A percentile compares a stretch with the other conserved stretches of the same genome.
Conservation (phyloP, 2,888 invertebrate species). For the Himalopsyche japonica region DNA sequence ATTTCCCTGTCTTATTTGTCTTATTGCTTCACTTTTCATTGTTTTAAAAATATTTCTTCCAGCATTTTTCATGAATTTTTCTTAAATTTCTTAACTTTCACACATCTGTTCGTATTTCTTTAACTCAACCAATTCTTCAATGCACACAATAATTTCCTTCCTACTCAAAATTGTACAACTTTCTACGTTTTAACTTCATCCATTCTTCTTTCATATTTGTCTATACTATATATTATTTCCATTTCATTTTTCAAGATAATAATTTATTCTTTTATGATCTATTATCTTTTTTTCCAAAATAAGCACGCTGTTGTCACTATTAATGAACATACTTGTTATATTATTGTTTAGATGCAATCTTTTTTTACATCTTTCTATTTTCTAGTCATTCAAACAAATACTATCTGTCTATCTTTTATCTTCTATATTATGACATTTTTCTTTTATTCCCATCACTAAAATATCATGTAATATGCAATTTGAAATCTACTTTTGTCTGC, state of each 20-base stretch:
- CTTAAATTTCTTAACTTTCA: too few relatives aligned
- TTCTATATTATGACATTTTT: background rate
- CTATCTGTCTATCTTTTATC: background rate
- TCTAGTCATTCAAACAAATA: constrained; percentile 1
- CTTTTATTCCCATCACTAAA: background rate
- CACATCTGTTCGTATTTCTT: background rate
- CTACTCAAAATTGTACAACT: background rate
- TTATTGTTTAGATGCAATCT: background rate
- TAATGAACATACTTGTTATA: background rate
- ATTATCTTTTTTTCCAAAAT: too few relatives aligned
- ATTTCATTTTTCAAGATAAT: too few relatives aligned
- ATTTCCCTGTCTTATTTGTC: background rate
- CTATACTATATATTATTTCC: too few relatives aligned
- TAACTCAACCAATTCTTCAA: too few relatives aligned
- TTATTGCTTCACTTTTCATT: background rate
- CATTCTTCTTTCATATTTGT: too few relatives aligned
- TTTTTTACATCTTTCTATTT: background rate
- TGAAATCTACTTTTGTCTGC: background rate
- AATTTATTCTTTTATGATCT: too few relatives aligned
- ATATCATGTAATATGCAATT: background rate
- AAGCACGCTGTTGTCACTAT: too few relatives aligned
- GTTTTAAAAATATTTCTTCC: background rate
- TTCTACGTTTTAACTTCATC: too few relatives aligned
- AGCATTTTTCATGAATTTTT: background rate
- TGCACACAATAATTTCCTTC: background rate